These are phyloP conservation scores for Cistogaster globosa DNA, from an alignment of 2,888 invertebrate genomes.

Conservation along the genomic window DNA sequence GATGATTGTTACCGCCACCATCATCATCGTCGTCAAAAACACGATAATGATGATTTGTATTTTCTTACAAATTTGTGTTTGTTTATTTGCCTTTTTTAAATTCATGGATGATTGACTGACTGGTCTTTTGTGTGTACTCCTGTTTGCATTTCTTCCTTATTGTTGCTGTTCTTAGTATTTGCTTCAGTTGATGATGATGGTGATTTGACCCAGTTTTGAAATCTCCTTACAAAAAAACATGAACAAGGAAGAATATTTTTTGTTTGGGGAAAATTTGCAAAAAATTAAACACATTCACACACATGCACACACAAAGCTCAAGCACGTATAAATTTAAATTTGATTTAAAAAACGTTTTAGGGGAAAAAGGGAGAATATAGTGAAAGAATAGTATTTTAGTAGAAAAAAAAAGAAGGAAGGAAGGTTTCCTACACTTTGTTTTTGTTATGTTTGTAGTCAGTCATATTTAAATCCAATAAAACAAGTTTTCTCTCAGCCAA, in stretches of 20 bases:
- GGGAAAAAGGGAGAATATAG: conserved; percentile 15
- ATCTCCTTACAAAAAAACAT: conserved; percentile 39
- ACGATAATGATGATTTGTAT: conserved; percentile 27
- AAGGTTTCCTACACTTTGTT: background rate
- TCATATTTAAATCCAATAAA: conserved; percentile 11
- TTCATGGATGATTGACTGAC: conserved; percentile 1
- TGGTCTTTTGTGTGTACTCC: conserved; percentile 23
- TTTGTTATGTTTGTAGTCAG: too few relatives aligned
- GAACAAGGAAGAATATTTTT: conserved; percentile 49
- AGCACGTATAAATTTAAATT: conserved; percentile 25
- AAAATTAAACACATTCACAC: background rate
- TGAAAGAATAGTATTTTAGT: background rate
- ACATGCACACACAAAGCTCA: background rate
- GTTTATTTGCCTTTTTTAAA: conserved; percentile 21
- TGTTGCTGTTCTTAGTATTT: conserved; percentile 42
- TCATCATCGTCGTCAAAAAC: conserved; percentile 16
- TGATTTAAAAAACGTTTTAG: conserved; percentile 26
- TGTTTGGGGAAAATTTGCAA: conserved; percentile 24
- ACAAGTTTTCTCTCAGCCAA: conserved; percentile 18
- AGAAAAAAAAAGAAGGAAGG: background rate
- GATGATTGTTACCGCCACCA: too few relatives aligned
- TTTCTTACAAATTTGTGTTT: background rate
- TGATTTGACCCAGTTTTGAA: conserved; percentile 66
- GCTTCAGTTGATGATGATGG: conserved; percentile 42
- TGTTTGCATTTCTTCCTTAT: background rate